These are phyloP conservation scores for Osmerus mordax DNA, from an alignment of 2,113 vertebrate genomes.

Conservation along the genomic window DNA sequence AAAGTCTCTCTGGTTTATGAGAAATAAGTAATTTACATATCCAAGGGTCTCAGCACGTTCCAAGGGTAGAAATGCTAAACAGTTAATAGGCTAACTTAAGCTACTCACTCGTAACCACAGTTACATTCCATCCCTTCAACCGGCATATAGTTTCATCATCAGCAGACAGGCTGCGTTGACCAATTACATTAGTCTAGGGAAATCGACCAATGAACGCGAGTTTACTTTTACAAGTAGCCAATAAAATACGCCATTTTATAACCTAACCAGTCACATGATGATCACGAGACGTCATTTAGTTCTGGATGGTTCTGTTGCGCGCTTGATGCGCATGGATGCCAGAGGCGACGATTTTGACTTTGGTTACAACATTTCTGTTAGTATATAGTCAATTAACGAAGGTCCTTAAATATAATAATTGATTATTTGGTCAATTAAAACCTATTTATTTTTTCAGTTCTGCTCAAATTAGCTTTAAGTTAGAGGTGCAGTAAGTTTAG, in stretches of 20 bases:
- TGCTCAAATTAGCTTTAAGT: neutral
- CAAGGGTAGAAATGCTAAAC: neutral
- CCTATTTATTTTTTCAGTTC: neutral
- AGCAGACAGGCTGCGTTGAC: conserved; percentile 45
- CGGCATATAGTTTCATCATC: conserved; percentile 31
- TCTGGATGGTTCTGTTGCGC: neutral
- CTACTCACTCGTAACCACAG: neutral
- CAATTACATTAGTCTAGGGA: conserved; percentile 35
- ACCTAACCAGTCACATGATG: conserved; percentile 51
- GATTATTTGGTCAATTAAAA: neutral
- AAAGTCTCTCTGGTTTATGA: too few relatives aligned
- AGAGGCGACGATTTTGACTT: neutral
- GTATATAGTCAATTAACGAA: neutral
- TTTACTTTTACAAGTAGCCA: conserved; percentile 27
- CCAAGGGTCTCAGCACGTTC: too few relatives aligned
- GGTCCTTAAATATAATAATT: neutral
- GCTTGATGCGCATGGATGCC: neutral
- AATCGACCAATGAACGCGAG: neutral
- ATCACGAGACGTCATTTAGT: conserved; percentile 39
- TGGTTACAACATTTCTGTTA: neutral
- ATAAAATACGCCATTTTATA: conserved; percentile 1
- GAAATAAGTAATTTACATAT: neutral
- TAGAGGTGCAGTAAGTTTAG: neutral
- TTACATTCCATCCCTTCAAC: neutral
- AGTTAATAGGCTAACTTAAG: neutral